Percentiles rank a stretch among this genome's conserved stretches.
Conservation (phyloP, 2,113 vertebrate genomes). For the Dromiciops gliroides region DNA sequence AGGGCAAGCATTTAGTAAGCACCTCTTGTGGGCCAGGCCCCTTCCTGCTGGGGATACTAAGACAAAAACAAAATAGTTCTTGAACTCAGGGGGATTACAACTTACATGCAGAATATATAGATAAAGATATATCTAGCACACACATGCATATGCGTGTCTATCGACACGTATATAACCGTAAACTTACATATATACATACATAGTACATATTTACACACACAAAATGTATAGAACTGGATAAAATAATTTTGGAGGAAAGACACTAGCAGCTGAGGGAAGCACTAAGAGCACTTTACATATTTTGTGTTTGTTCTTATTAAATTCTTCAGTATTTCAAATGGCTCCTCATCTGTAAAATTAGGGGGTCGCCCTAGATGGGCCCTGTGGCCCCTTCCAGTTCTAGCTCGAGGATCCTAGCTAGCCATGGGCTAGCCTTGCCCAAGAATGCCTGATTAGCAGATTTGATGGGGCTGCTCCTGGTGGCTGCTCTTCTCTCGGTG, state of each 20-base stretch:
- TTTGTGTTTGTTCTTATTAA: background rate
- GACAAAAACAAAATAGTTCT: background rate
- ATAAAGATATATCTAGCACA: background rate
- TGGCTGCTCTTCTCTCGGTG: background rate
- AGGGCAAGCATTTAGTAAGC: background rate
- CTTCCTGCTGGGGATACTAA: background rate
- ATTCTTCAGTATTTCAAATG: background rate
- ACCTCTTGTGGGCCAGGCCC: background rate
- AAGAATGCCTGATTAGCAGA: background rate
- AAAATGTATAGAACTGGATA: background rate
- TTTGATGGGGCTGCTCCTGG: background rate
- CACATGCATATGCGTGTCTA: background rate
- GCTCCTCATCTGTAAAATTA: background rate
- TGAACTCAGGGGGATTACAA: background rate
- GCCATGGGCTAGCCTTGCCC: background rate
- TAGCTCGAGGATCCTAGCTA: background rate
- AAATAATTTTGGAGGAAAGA: background rate
- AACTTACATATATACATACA: background rate
- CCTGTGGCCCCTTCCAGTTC: background rate
- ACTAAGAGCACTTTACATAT: background rate
- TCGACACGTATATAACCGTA: background rate
- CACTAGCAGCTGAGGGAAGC: background rate
- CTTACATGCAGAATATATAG: background rate
- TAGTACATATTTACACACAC: background rate
- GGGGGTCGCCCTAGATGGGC: background rate